A percentile compares a stretch with the other conserved stretches of the same genome.
Evolutionary conservation across 2,888 invertebrate genomes (phyloP).

Genomic region (Drosophila testacea): DNA sequence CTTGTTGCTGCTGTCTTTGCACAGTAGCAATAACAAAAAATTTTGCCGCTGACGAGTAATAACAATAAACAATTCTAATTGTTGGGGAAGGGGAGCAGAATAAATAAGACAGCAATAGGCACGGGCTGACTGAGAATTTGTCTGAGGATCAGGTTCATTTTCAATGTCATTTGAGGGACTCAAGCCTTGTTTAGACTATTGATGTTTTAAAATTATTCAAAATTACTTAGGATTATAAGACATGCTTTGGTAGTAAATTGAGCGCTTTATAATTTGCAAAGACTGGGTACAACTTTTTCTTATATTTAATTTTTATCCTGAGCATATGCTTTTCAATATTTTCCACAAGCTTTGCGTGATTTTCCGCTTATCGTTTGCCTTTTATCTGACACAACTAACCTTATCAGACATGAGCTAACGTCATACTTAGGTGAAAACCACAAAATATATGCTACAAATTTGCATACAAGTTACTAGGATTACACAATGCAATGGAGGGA

Average conservation of each 20-base stretch:
- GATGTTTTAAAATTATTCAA: not conserved
- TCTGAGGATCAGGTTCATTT: slow-evolving; percentile 24
- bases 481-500: slow-evolving; percentile 48
- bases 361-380: slow-evolving; percentile 31
- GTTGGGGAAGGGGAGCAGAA: not conserved
- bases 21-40: slow-evolving; percentile 55
- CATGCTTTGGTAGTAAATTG: too few species aligned
- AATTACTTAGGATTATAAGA: not conserved
- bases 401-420: slow-evolving; percentile 43
- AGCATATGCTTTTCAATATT: not conserved
- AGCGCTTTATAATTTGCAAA: too few species aligned
- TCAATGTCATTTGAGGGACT: slow-evolving; percentile 47
- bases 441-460: slow-evolving; percentile 61
- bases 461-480: slow-evolving; percentile 58
- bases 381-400: slow-evolving; percentile 34
- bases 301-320: not conserved
- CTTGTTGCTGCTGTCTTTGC: slow-evolving; percentile 20
- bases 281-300: not conserved
- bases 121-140: slow-evolving; percentile 35
- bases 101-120: slow-evolving; percentile 18
- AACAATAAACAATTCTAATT: slow-evolving; percentile 42
- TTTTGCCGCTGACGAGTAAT: slow-evolving; percentile 15
- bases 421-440: slow-evolving; percentile 49
- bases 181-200: not conserved
- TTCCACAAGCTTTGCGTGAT: slow-evolving; percentile 7